These are phyloP conservation scores for Amblyteles armatorius DNA, from an alignment of 2,888 invertebrate species.

Conservation along the genomic window DNA sequence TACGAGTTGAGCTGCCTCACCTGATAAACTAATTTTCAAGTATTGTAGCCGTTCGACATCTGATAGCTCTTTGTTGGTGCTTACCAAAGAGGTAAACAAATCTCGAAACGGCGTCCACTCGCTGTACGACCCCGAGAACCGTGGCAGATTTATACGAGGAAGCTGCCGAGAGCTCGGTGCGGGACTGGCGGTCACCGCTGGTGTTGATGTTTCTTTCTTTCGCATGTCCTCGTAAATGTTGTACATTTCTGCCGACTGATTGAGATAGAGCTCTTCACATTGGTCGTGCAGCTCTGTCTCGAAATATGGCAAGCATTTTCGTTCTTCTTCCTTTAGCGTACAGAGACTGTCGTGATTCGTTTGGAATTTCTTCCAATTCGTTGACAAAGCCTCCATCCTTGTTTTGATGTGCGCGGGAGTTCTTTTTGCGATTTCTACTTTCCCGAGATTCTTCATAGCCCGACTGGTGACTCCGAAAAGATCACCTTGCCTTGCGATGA, in stretches of 20 bases:
- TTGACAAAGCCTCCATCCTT: constrained; percentile 8
- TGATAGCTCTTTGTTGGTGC: neutral
- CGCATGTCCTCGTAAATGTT: constrained; percentile 12
- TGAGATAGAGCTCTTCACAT: constrained; percentile 26
- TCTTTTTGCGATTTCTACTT: constrained; percentile 15
- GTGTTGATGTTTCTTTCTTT: neutral
- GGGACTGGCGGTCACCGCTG: neutral
- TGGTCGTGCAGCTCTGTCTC: neutral
- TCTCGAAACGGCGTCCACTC: constrained; percentile 27
- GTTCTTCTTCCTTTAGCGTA: too few species aligned
- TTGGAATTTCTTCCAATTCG: constrained; percentile 40
- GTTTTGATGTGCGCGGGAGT: constrained; percentile 28
- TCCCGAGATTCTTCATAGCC: constrained; percentile 18
- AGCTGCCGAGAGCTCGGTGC: constrained; percentile 23
- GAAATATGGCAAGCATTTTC: constrained; percentile 3
- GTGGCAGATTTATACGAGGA: constrained; percentile 23
- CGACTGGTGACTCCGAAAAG: constrained; percentile 19
- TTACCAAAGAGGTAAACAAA: constrained; percentile 29
- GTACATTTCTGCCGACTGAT: constrained; percentile 18
- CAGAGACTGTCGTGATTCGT: constrained; percentile 25
- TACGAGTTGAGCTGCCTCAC: constrained; percentile 46
- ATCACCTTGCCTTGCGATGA: constrained; percentile 3
- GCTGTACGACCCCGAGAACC: constrained; percentile 31
- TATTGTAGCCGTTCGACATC: constrained; percentile 34
- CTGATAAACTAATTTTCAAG: constrained; percentile 32